Evolutionary conservation across 2,888 invertebrate genomes (phyloP), one percentile per base, ranked within the genome.

Genomic region (Nomada ruficornis): DNA sequence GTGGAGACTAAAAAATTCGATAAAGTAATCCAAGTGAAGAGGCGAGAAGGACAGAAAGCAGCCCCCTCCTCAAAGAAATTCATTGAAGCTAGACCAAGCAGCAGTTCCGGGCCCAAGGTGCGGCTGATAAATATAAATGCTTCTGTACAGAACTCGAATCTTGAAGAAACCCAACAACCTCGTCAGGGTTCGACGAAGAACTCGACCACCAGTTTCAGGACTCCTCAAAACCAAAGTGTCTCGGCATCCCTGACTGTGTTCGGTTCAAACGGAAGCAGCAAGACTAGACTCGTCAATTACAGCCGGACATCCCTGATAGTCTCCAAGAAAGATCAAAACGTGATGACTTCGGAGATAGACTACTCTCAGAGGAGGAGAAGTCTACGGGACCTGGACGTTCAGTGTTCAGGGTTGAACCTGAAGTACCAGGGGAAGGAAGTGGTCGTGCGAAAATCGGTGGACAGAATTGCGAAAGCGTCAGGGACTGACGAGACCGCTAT

Each of bases 101-200:
- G n/a, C 15, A 44, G 29, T 15, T 55, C 44, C 0, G 9, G 44
- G 0, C 29, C 72, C 52, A 18, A 70, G 29, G 36, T 80, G 20
- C 69, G 50, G 1, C 44, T 75, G 13, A 52, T 71, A 52, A 69
- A 72, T 3, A 65, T 75, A 42, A 85, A 86, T 13, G 74, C 85
- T 0, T 76, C 62, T 0, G n/a, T 76, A 15, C 70, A 76, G 36
- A 62, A 82, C 29, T 23, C 36, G 15, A 59, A 0, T 18, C n/a
- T 11, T 0, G 5, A n/a, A 10, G 29, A 18, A 7, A 0, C 44
- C 2, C 15, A 2, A 0, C 20, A 1, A 2, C 7, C 18, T 0
- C 1, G 10, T 5, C 20, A 36, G 4, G 9, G 0, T 0, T 20
- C 26, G 9, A 11, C 4, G 42, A 2, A 11, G 5, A 3, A 20